These are phyloP conservation scores for Aythya baeri DNA, from an alignment of 2,113 vertebrate species.

Conservation along the genomic window DNA sequence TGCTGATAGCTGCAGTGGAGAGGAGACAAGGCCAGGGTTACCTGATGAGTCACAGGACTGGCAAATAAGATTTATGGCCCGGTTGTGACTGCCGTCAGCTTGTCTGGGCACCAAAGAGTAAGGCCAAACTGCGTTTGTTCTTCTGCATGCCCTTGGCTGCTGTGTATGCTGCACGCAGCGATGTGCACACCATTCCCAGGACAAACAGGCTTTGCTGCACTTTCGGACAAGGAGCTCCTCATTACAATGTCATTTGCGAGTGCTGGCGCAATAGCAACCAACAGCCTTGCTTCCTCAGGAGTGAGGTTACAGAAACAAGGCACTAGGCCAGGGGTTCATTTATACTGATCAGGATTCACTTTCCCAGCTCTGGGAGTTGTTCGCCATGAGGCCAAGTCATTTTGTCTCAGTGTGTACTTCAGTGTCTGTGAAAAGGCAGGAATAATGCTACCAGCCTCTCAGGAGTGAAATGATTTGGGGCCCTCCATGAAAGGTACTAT, in stretches of 20 bases:
- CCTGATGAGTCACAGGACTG: neutral
- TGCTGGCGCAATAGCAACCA: neutral
- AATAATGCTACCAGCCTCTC: neutral
- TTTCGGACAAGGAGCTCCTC: neutral
- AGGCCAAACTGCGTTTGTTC: neutral
- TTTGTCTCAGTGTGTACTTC: neutral
- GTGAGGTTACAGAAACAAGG: neutral
- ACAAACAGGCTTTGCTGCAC: neutral
- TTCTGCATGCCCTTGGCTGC: neutral
- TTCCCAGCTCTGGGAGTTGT: neutral
- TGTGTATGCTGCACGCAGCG: neutral
- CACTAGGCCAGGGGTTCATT: neutral
- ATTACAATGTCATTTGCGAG: neutral
- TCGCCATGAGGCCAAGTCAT: neutral
- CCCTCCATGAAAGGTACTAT: neutral
- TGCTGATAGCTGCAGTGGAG: neutral
- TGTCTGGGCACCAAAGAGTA: neutral
- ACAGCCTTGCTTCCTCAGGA: neutral
- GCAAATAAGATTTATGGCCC: rapidly evolving
- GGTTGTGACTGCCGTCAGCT: neutral
- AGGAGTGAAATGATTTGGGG: constrained; percentile 4
- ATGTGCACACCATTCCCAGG: neutral
- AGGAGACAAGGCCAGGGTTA: neutral
- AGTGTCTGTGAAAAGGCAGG: neutral
- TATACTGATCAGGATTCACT: neutral